A percentile compares a stretch with the other conserved stretches of the same genome.
Conservation (phyloP, 1,140 invertebrate genomes). For the Diuraphis noxia region DNA sequence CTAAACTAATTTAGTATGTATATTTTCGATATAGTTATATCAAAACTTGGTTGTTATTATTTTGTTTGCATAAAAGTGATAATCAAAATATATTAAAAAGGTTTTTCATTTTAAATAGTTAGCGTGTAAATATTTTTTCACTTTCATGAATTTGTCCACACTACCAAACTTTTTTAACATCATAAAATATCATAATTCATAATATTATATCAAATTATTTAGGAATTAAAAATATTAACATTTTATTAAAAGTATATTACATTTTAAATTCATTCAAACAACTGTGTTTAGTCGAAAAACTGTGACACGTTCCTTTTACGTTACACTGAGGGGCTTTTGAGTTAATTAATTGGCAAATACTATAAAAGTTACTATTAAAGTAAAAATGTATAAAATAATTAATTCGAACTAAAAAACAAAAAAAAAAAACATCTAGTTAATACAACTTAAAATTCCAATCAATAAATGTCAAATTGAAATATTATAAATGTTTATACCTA, state of each 20-base stretch:
- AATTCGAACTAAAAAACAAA: background rate
- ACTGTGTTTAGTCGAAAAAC: background rate
- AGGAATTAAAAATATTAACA: background rate
- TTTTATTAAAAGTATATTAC: background rate
- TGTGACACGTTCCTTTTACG: background rate
- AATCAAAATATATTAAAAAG: background rate
- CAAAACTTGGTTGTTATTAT: background rate
- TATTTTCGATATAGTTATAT: background rate
- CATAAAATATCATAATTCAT: no score
- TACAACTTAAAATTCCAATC: background rate
- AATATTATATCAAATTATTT: background rate
- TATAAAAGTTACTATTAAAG: background rate
- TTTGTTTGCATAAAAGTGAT: background rate
- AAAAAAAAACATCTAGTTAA: background rate
- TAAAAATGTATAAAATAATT: background rate
- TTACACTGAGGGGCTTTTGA: background rate
- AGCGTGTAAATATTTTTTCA: background rate
- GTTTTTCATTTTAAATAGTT: background rate
- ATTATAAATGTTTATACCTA: background rate
- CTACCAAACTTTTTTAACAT: background rate
- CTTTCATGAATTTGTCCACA: background rate
- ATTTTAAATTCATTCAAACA: background rate
- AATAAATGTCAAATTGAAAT: background rate
- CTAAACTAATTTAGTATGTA: no score
- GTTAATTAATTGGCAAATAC: background rate